Evolutionary conservation across 2,113 vertebrate species (phyloP).

Genomic region (Alectura lathami): DNA sequence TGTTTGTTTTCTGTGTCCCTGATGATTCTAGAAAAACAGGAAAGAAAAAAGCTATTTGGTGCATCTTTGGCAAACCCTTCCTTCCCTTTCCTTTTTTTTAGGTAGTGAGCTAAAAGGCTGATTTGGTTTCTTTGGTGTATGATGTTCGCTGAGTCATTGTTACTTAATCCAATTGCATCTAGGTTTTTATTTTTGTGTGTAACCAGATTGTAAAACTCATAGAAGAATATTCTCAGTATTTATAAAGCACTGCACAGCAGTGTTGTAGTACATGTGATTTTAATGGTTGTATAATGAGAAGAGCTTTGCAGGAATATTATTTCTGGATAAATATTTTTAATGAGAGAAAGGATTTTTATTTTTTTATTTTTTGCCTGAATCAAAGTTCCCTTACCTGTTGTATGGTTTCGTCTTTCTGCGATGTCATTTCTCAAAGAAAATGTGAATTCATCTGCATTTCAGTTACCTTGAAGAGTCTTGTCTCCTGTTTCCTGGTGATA

Average conservation of each 20-base stretch:
- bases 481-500: not conserved
- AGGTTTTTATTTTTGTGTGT: not conserved
- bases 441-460: not conserved
- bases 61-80: not conserved
- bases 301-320: not conserved
- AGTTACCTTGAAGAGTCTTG: not conserved
- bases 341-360: not conserved
- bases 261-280: not conserved
- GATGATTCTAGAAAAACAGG: not conserved
- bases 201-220: not conserved
- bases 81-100: not conserved
- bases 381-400: not conserved
- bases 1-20: conserved; percentile 7
- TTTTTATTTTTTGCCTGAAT: not conserved
- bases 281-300: not conserved
- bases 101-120: not conserved
- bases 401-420: not conserved
- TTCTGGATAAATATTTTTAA: not conserved
- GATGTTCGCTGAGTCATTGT: not conserved
- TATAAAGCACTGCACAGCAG: not conserved
- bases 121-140: not conserved
- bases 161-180: not conserved
- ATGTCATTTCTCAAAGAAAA: not conserved
- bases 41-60: not conserved
- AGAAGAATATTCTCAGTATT: not conserved